Percentiles rank a stretch among this genome's conserved stretches.
Evolutionary conservation across 2,113 vertebrate genomes (phyloP).

Genomic region (Willisornis vidua): DNA sequence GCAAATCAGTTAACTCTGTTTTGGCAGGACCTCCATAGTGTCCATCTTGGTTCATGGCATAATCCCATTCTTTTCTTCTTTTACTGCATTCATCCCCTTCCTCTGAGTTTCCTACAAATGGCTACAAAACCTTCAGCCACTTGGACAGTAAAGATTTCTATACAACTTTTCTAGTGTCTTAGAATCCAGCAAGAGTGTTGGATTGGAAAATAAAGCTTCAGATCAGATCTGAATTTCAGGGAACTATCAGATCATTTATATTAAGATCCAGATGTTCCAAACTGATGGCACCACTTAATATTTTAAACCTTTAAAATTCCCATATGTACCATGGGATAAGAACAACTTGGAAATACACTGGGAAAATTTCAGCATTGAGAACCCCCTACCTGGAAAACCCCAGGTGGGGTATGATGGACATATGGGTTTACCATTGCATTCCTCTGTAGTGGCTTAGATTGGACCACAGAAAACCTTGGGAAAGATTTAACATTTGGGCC

Average conservation of each 20-base stretch:
- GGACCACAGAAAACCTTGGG: neutral
- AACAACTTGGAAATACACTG: neutral
- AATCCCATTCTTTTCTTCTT: neutral
- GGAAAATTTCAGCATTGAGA: neutral
- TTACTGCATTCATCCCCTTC: neutral
- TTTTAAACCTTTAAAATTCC: neutral
- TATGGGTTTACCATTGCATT: neutral
- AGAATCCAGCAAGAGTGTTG: fast-evolving
- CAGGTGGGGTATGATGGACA: neutral
- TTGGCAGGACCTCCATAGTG: neutral
- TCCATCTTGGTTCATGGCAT: neutral
- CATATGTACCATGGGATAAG: neutral
- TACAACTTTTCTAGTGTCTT: neutral
- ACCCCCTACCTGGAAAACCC: neutral
- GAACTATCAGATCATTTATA: neutral
- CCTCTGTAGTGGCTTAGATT: neutral
- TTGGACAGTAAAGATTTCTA: neutral
- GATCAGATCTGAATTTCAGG: neutral
- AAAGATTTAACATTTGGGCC: neutral
- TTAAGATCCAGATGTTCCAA: neutral
- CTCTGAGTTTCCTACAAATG: neutral
- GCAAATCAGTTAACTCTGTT: neutral
- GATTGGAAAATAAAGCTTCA: neutral
- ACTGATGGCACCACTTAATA: neutral
- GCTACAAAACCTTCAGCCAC: neutral